A percentile compares a stretch with the other conserved stretches of the same genome.
Conservation (phyloP, 2,797 vertebrate genomes). For the Pogoniulus pusillus region DNA sequence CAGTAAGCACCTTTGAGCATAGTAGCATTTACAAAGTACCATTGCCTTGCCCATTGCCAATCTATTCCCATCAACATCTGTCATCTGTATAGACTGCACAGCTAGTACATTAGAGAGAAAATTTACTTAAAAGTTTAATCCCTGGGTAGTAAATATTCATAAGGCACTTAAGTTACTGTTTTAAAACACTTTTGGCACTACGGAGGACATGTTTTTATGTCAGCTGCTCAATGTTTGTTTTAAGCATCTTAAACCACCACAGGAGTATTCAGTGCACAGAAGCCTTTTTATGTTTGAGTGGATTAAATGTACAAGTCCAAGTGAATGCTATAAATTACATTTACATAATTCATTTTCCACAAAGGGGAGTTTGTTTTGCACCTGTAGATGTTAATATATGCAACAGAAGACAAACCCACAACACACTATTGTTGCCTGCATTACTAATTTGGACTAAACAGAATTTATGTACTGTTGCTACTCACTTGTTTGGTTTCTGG, state of each 20-base stretch:
- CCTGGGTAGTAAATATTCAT: conserved; percentile 72
- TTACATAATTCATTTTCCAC: conserved; percentile 73
- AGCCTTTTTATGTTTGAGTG: conserved; percentile 69
- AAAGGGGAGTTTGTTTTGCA: conserved; percentile 69
- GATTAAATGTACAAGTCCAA: conserved; percentile 73
- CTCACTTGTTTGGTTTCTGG: neutral
- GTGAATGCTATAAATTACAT: conserved; percentile 78
- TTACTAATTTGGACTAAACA: conserved; percentile 67
- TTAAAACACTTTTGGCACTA: conserved; percentile 71
- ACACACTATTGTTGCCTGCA: conserved; percentile 6
- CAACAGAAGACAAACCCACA: conserved; percentile 63
- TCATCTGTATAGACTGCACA: conserved; percentile 19
- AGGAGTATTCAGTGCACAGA: conserved; percentile 76
- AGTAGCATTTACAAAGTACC: neutral
- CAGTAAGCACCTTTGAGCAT: neutral
- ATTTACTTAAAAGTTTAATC: conserved; percentile 67
- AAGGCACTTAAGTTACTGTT: conserved; percentile 66
- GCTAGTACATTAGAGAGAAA: conserved; percentile 59
- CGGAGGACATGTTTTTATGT: conserved; percentile 63
- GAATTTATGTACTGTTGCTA: conserved; percentile 46
- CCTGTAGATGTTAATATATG: conserved; percentile 66
- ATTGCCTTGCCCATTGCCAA: neutral
- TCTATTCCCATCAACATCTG: conserved; percentile 2
- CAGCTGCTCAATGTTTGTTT: conserved; percentile 77
- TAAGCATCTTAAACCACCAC: conserved; percentile 69